These are phyloP conservation scores for Ptychodera flava DNA, from an alignment of 35 echinoderm and acorn worm species.

Conservation along the genomic window DNA sequence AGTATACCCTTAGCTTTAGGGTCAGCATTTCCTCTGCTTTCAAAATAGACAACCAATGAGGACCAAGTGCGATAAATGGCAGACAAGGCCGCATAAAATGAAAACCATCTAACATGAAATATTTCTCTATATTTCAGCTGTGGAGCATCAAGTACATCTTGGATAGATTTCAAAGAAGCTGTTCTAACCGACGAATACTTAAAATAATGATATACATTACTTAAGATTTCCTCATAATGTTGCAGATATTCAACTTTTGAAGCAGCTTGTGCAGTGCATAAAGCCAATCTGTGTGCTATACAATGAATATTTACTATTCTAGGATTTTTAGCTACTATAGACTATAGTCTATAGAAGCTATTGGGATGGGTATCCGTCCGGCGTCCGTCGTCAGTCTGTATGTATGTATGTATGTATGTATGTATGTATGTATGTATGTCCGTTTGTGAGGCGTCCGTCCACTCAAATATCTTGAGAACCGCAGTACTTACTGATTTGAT, in stretches of 20 bases:
- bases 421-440: too few relatives aligned
- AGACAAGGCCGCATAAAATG: neutral
- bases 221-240: neutral
- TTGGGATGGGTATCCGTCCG: too few relatives aligned
- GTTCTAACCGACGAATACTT: neutral
- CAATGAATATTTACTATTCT: neutral
- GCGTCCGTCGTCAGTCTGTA: too few relatives aligned
- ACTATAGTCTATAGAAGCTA: too few relatives aligned
- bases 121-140: neutral
- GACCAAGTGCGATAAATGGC: neutral
- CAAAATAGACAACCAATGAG: neutral
- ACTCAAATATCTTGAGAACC: too few relatives aligned
- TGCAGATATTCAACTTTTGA: neutral
- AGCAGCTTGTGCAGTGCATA: neutral
- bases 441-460: too few relatives aligned
- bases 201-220: neutral
- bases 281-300: neutral
- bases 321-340: too few relatives aligned
- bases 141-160: too few relatives aligned
- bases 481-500: too few relatives aligned
- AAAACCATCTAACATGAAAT: neutral
- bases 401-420: too few relatives aligned
- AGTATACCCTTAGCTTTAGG: neutral
- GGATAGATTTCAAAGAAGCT: too few relatives aligned
- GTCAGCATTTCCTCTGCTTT: neutral